A percentile compares a stretch with the other conserved stretches of the same genome.
Conservation (phyloP, 2,888 invertebrate genomes). For the Drosophila multiciliata region DNA sequence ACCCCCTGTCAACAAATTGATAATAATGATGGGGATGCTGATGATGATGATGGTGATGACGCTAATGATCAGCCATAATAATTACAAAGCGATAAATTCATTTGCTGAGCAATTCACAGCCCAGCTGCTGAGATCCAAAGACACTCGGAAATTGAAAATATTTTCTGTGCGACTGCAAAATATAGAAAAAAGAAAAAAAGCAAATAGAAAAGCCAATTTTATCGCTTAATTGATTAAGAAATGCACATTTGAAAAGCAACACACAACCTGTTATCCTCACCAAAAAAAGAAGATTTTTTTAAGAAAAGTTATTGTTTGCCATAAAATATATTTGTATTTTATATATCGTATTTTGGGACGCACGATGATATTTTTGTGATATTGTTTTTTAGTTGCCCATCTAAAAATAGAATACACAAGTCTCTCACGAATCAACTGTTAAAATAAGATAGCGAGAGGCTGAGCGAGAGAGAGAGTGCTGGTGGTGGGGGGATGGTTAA, state of each 20-base stretch:
- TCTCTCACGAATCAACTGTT: neutral
- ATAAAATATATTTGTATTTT: neutral
- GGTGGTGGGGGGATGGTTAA: neutral
- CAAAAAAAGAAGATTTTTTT: neutral
- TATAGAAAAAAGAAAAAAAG: neutral
- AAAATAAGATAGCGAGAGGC: neutral
- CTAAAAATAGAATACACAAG: conserved; percentile 7
- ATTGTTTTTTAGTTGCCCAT: neutral
- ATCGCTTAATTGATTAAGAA: conserved; percentile 5
- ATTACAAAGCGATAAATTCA: conserved; percentile 68
- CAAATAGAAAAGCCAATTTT: conserved; percentile 6
- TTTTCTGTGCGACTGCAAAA: conserved; percentile 13
- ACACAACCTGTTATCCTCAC: neutral
- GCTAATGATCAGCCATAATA: conserved; percentile 63
- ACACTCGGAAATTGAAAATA: conserved; percentile 20
- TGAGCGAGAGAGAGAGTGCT: neutral
- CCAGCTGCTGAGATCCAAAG: conserved; percentile 1
- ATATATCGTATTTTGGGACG: neutral
- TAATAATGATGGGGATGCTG: conserved; percentile 47
- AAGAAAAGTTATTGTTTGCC: neutral
- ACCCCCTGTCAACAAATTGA: neutral
- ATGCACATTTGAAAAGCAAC: neutral
- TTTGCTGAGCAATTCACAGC: conserved; percentile 41
- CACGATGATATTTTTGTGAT: neutral
- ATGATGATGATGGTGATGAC: conserved; percentile 39